Evolutionary conservation across 2,888 invertebrate species (phyloP), one percentile per base, ranked within the genome.

Genomic region (Automeris io): DNA sequence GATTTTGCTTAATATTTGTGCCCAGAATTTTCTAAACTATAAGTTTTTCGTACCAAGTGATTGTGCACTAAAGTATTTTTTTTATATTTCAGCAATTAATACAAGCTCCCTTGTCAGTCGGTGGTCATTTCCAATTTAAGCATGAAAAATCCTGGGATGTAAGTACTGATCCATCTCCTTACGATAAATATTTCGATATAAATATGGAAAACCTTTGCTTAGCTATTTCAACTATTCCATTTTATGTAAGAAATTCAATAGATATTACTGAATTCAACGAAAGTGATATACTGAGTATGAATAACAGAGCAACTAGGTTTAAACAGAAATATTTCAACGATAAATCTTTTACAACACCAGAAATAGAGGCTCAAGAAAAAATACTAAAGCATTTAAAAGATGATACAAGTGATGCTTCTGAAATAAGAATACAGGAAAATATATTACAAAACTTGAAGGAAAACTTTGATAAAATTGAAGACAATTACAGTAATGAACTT

Each of bases 121-220:
- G 87, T n/a, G 80, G 80, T 3, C 85, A 87, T 57, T 87, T 87
- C 47, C 87, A 87, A 59, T 87, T 87, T 42, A 87, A 87, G 57
- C 87, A 87, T 51, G 87, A 87, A 53, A 87, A 85, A 44, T 75
- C 82, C 1, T 87, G 87, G 87, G 79, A 81, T 34, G 51, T 64
- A 13, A 63, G 57, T 18, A 67, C 70, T 16, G 72, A 65, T 0
- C 75, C 82, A 1, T 72, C 83, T 1, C 46, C 70, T 18, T 86
- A 82, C 46, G 81, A 85, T 41, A 83, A 83, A 61, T 83, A 81
- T 50, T 87, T 87, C 49, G 73, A 81, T 12, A 74, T 86, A 2
- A 66, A 85, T 43, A 76, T 76, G 68, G 72, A 78, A 31, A 70
- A 64, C 12, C 62, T 87, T 0, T 62, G 69, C n/a, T 42, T 61